Evolutionary conservation across 2,113 vertebrate species (phyloP).

Genomic region (Mellivora capensis): DNA sequence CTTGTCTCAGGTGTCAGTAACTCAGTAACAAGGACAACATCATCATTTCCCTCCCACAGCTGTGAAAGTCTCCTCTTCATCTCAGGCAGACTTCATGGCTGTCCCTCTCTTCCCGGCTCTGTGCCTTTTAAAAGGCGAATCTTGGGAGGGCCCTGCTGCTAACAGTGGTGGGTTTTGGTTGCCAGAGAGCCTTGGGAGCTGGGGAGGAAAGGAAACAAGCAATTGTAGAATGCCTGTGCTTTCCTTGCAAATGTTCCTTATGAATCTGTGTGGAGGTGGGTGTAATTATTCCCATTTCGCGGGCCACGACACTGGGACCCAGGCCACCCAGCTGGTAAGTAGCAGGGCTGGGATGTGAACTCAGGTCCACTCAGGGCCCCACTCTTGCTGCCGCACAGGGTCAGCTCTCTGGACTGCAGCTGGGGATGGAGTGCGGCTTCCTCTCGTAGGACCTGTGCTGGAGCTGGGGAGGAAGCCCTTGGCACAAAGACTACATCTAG

Average conservation of each 20-base stretch:
- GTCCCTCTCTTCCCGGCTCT: not conserved
- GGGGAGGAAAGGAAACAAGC: not conserved
- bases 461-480: not conserved
- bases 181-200: not conserved
- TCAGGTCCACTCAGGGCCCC: not conserved
- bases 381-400: not conserved
- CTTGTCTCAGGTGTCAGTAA: constrained; percentile 21
- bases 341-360: not conserved
- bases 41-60: not conserved
- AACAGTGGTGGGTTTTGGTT: not conserved
- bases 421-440: not conserved
- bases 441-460: not conserved
- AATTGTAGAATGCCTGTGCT: not conserved
- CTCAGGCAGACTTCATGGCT: not conserved
- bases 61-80: not conserved
- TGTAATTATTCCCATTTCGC: not conserved
- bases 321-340: not conserved
- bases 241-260: not conserved
- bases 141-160: not conserved
- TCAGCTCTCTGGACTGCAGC: not conserved
- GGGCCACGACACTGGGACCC: not conserved
- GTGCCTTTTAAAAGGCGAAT: not conserved
- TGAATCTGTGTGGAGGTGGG: not conserved
- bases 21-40: not conserved
- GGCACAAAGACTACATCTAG: not conserved